These are phyloP conservation scores for Dasypolia templi DNA, from an alignment of 2,888 invertebrate genomes.

Conservation along the genomic window DNA sequence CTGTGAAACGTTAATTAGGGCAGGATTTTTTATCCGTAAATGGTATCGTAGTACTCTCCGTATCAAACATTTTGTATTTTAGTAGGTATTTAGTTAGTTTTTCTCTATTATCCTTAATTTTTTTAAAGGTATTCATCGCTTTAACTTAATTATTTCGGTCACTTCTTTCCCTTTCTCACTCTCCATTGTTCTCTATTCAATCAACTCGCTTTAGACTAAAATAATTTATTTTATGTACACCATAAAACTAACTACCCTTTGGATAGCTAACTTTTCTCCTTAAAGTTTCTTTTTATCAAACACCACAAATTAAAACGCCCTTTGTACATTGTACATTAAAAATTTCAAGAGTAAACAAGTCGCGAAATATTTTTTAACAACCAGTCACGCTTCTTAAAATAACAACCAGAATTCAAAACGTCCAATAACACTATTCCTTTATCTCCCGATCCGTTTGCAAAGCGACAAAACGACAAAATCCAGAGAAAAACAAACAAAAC, in stretches of 20 bases:
- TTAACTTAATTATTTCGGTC: neutral
- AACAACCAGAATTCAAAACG: constrained; percentile 9
- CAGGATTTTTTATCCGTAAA: constrained; percentile 2
- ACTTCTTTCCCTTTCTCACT: no score
- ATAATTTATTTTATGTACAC: no score
- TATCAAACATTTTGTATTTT: no score
- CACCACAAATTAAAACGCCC: no score
- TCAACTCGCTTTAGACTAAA: neutral
- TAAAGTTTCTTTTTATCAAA: no score
- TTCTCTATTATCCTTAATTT: neutral
- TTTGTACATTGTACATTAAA: no score
- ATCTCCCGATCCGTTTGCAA: constrained; percentile 39
- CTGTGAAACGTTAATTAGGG: constrained; percentile 15
- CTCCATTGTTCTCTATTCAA: neutral
- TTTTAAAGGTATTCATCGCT: neutral
- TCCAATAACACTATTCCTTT: constrained; percentile 11
- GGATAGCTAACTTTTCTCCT: no score
- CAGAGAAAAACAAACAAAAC: constrained; percentile 66
- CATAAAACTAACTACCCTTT: no score
- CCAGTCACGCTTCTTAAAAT: constrained; percentile 11
- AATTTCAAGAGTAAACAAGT: no score
- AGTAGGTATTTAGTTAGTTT: neutral
- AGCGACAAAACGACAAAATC: constrained; percentile 54
- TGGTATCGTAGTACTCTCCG: no score
- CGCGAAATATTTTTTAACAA: neutral